Evolutionary conservation across 2,113 vertebrate species (phyloP).

Genomic region (Henicopernis longicauda): DNA sequence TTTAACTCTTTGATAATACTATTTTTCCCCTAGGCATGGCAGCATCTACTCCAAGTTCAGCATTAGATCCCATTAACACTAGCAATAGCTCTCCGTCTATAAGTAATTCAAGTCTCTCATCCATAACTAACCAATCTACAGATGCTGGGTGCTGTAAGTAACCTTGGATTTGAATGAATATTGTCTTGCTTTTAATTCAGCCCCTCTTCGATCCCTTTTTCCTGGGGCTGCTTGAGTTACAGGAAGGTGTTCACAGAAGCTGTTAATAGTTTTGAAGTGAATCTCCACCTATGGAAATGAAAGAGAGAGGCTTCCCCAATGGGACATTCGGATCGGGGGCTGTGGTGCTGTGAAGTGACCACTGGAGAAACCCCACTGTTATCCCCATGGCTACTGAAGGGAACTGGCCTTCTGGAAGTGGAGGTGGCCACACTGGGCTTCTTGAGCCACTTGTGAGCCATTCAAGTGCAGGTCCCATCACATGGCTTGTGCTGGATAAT

Average conservation of each 20-base stretch:
- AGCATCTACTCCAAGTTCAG: not conserved
- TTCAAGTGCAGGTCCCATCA: not conserved
- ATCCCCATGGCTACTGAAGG: not conserved
- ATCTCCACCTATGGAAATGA: not conserved
- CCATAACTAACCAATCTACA: not conserved
- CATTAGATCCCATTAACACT: not conserved
- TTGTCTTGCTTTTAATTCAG: not conserved
- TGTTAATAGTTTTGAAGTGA: not conserved
- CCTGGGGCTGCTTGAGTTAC: not conserved
- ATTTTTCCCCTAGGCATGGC: not conserved
- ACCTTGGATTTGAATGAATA: not conserved
- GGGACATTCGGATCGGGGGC: fast-evolving
- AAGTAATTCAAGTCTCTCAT: not conserved
- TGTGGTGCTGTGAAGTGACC: not conserved
- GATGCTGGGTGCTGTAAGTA: conserved; percentile 51
- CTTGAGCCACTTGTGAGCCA: not conserved
- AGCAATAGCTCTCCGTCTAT: not conserved
- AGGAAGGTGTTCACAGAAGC: not conserved
- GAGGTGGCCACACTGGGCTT: not conserved
- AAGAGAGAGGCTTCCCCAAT: not conserved
- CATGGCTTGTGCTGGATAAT: not conserved
- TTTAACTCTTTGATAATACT: not conserved
- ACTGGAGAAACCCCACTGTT: not conserved
- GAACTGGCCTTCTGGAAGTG: not conserved
- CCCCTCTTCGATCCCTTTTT: not conserved